A percentile compares a stretch with the other conserved stretches of the same genome.
These are phyloP conservation scores for Smithornis capensis DNA, from an alignment of 2,113 vertebrate species.

Conservation along the genomic window DNA sequence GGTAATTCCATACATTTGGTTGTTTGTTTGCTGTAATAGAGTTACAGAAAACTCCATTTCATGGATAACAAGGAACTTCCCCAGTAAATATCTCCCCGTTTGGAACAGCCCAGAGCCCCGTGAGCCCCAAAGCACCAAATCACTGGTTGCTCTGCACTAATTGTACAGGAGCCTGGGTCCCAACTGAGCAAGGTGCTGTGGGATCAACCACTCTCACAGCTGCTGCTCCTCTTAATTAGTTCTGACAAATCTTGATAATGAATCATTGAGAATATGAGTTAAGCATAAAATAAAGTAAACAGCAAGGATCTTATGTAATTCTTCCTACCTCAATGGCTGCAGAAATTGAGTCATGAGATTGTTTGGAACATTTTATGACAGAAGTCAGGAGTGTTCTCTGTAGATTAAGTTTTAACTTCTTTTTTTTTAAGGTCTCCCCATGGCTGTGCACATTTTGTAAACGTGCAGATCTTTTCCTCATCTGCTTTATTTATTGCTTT, in stretches of 20 bases:
- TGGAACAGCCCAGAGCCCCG: background rate
- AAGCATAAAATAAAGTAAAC: background rate
- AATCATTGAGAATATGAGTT: conserved; percentile 26
- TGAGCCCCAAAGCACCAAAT: rapidly evolving
- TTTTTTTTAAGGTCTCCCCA: background rate
- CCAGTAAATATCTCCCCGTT: background rate
- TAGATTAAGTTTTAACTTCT: background rate
- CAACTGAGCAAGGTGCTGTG: background rate
- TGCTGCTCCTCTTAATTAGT: conserved; percentile 18
- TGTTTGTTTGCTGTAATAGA: background rate
- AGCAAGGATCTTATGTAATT: background rate
- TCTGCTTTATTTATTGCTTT: background rate
- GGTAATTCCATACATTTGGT: no score
- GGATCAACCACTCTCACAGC: background rate
- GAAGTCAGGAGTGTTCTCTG: background rate
- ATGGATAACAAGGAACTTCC: background rate
- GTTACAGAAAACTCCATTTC: background rate
- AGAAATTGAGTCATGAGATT: background rate
- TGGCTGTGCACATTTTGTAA: background rate
- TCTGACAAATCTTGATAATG: conserved; percentile 31
- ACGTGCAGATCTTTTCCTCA: background rate
- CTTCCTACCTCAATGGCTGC: conserved; percentile 1
- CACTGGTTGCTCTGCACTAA: background rate
- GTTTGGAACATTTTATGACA: background rate
- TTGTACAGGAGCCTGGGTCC: background rate